Conservation (phyloP, 2,797 vertebrate species). For the Arrhamphus sclerolepis region DNA sequence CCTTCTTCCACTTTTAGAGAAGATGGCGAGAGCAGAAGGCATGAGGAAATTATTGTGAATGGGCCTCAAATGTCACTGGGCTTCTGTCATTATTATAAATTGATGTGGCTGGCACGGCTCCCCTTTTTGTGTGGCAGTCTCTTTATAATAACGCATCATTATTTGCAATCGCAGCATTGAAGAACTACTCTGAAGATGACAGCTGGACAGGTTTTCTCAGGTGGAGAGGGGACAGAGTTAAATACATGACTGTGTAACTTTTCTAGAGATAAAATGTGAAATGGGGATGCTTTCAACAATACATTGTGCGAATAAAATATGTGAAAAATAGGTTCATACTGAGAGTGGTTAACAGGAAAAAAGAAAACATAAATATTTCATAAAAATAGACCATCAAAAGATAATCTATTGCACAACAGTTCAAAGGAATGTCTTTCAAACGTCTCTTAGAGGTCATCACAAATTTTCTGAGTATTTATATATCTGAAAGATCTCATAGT, state of each 20-base stretch:
- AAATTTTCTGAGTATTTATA: too few relatives aligned
- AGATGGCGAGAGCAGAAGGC: slow-evolving; percentile 5
- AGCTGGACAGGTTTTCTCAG: neutral
- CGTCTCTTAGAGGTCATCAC: too few relatives aligned
- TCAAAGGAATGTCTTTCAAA: too few relatives aligned
- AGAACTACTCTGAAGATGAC: slow-evolving; percentile 2
- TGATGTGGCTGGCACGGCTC: slow-evolving; percentile 10
- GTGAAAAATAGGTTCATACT: too few relatives aligned
- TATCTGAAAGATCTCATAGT: too few relatives aligned
- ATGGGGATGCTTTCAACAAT: too few relatives aligned
- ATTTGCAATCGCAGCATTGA: slow-evolving; percentile 21
- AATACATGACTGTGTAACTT: neutral
- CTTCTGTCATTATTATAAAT: slow-evolving; percentile 28
- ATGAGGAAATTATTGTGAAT: slow-evolving; percentile 17
- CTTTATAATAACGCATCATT: slow-evolving; percentile 33
- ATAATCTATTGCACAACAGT: too few relatives aligned
- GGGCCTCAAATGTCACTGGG: slow-evolving; percentile 28
- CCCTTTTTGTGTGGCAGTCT: slow-evolving; percentile 6
- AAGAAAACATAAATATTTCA: too few relatives aligned
- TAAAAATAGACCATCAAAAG: too few relatives aligned
- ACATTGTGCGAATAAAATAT: too few relatives aligned
- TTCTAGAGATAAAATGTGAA: neutral
- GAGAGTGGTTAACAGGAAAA: too few relatives aligned
- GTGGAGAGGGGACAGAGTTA: neutral
- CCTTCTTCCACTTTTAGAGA: neutral